Conservation (phyloP, 2,113 vertebrate genomes). For the Pseudolaguvia tuberculata region DNA sequence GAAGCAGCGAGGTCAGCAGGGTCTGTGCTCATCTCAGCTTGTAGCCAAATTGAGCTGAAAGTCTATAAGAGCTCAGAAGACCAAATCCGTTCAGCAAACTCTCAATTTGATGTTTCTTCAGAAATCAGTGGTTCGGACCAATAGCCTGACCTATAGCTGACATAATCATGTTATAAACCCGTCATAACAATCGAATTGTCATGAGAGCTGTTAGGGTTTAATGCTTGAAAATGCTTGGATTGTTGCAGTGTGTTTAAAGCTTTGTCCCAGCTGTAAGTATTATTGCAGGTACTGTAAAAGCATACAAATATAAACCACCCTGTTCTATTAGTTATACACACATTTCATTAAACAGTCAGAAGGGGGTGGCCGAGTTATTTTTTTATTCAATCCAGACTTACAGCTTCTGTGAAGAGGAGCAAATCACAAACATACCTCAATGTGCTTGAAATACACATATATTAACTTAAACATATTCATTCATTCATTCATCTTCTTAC, state of each 20-base stretch:
- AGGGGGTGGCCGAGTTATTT: not conserved
- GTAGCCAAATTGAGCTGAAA: constrained; percentile 18
- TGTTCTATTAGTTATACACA: not conserved
- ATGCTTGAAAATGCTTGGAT: not conserved
- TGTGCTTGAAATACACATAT: too few relatives aligned
- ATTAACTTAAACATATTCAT: too few relatives aligned
- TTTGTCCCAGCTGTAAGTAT: not conserved
- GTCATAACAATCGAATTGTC: not conserved
- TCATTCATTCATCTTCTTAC: too few relatives aligned
- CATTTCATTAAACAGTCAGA: not conserved
- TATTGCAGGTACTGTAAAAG: not conserved
- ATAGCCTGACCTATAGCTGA: not conserved
- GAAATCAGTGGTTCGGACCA: not conserved
- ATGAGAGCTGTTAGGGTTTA: too few relatives aligned
- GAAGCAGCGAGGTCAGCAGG: constrained; percentile 11
- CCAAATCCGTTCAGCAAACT: constrained; percentile 28
- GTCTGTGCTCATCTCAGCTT: not conserved
- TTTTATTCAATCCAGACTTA: not conserved
- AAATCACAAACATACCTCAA: too few relatives aligned
- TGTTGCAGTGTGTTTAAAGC: not conserved
- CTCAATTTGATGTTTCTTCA: not conserved
- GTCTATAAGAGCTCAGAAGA: not conserved
- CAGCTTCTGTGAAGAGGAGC: too few relatives aligned
- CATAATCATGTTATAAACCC: not conserved
- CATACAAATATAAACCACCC: not conserved